A percentile compares a stretch with the other conserved stretches of the same genome.
Conservation (phyloP, 2,113 vertebrate genomes). For the Colinus virginianus region DNA sequence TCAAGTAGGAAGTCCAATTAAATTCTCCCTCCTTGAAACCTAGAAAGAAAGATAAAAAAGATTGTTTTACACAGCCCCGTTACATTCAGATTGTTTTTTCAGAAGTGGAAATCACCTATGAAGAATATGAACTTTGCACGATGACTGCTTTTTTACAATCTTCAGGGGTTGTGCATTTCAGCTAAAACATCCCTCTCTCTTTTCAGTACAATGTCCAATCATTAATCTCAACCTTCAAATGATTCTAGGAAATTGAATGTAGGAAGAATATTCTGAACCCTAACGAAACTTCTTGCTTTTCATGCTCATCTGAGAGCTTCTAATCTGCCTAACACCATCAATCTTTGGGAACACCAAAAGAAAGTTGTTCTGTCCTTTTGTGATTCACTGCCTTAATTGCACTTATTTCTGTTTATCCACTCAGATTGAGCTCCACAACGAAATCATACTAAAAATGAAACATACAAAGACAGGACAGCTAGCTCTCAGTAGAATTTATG, state of each 20-base stretch:
- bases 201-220: slow-evolving; percentile 1
- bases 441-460: slow-evolving; percentile 1
- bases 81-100: slow-evolving; percentile 27
- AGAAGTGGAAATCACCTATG: slow-evolving; percentile 50
- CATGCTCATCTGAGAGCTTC: background rate
- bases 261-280: background rate
- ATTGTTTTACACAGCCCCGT: background rate
- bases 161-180: background rate
- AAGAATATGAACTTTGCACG: slow-evolving; percentile 41
- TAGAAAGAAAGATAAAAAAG: slow-evolving; percentile 62
- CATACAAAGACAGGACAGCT: background rate
- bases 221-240: slow-evolving; percentile 47
- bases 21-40: slow-evolving; percentile 92
- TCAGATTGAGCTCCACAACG: background rate
- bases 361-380: background rate
- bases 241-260: slow-evolving; percentile 26
- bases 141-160: slow-evolving; percentile 11
- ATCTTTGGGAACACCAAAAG: background rate
- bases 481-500: background rate
- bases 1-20: slow-evolving; percentile 90
- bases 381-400: background rate
- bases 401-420: background rate
- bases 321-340: background rate
- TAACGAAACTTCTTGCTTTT: background rate
- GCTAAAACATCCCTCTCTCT: background rate